Percentiles rank a stretch among this genome's conserved stretches.
Conservation (phyloP, 2,113 vertebrate genomes). For the Vulpes lagopus region DNA sequence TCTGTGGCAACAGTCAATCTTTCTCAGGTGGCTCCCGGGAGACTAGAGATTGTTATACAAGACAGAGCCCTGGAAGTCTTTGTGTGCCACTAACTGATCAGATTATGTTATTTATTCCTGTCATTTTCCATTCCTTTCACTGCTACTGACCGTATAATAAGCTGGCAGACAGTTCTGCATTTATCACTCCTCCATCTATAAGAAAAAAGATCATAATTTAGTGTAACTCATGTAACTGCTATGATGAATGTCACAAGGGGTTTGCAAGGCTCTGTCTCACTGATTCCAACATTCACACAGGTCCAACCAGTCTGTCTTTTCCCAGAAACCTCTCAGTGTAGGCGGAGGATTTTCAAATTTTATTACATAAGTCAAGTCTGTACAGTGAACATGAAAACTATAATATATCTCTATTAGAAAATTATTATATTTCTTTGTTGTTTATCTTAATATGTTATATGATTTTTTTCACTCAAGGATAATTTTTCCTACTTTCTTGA, state of each 20-base stretch:
- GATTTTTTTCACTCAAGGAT: slow-evolving; percentile 11
- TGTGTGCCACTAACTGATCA: slow-evolving; percentile 57
- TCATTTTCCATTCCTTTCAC: slow-evolving; percentile 68
- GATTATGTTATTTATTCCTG: slow-evolving; percentile 74
- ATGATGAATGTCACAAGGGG: slow-evolving; percentile 54
- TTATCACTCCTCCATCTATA: slow-evolving; percentile 64
- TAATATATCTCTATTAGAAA: background rate
- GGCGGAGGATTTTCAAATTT: background rate
- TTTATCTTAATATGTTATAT: slow-evolving; percentile 21
- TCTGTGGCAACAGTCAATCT: background rate
- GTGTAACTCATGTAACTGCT: background rate
- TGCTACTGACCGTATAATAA: slow-evolving; percentile 15
- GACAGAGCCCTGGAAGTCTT: slow-evolving; percentile 42
- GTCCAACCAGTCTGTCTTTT: slow-evolving; percentile 24
- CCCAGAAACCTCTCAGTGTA: background rate
- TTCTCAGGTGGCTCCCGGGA: slow-evolving; percentile 8
- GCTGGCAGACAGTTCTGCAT: slow-evolving; percentile 60
- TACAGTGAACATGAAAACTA: background rate
- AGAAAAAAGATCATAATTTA: slow-evolving; percentile 64
- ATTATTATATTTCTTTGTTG: background rate
- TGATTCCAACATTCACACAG: slow-evolving; percentile 7
- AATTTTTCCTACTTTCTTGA: slow-evolving; percentile 61
- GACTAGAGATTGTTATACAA: slow-evolving; percentile 38
- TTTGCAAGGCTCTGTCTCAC: slow-evolving; percentile 57
- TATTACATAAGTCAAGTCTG: background rate